Evolutionary conservation across 2,113 vertebrate genomes (phyloP), one percentile per base, ranked within the genome.

Genomic region (Thryonomys swinderianus): DNA sequence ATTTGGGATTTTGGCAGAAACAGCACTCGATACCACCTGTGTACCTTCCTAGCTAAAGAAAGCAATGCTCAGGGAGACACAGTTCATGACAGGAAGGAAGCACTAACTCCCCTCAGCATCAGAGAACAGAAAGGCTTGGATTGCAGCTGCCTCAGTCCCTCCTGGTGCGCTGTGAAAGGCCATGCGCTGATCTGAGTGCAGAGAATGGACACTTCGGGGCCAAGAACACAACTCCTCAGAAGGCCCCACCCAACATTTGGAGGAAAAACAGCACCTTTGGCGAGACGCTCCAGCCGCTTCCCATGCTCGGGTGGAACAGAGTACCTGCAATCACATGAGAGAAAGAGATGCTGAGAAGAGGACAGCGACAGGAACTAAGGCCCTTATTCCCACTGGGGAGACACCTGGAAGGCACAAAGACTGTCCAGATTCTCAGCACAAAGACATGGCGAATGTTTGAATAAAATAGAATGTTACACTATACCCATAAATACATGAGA

Each of bases 241-340:
- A 34, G 20, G 20, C 17, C 62, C 64, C 30, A 21, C 7, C 14
- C 42, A 0, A 69, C 13, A 55, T 8, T 53, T 0, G 82, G 11
- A n/a, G 17, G 4, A 3, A 0, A 3, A 73, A 80, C n/a, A 37
- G 91, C 99, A 99, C 99, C 99, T 98, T 99, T 99, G 76, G 99
- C 99, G 7, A 99, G 99, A 61, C 99, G 99, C 92, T 99, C 99
- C 97, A 99, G 90, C 14, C 99, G 98, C 91, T 99, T 99, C 62
- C 99, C 99, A 0, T 99, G 99, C 91, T 99, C 99, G 17, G 99
- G 99, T 45, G 99, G 99, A 27, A 99, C 99, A 0, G 99, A 98
- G 45, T 99, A 99, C 99, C 99, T 99, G 95, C 27, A 98, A 93
- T 45, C 98, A 98, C 97, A 96, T 0, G 83, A 88, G 20, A 96